Evolutionary conservation across 2,888 invertebrate species (phyloP), one percentile per base, ranked within the genome.

Genomic region (Dryobotodes eremita): DNA sequence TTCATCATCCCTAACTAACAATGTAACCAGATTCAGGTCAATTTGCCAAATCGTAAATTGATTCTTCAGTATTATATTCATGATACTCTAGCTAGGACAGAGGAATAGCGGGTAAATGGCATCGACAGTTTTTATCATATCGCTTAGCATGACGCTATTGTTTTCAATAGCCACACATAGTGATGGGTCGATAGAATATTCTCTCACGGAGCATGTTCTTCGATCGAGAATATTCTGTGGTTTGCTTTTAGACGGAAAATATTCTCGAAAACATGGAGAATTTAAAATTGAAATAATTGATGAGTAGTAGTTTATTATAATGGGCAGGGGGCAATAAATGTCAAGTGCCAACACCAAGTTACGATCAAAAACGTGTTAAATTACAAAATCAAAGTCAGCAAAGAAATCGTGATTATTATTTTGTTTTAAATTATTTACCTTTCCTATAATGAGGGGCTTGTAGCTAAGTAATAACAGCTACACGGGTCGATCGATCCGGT

Each of bases 91-190:
- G 1, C n/a, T 50, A 50, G 6, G 23, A 61, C 5, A 61, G 42
- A 0, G 8, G 11, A 46, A 77, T 17, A 23, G 17, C 20, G 3
- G 17, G 4, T 59, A 53, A 48, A 55, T 23, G 20, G 11, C 17
- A 11, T 20, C 26, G 46, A 50, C 42, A 59, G 46, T 46, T 80
- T 42, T 53, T 57, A 23, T 20, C 17, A 65, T n/a, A 55, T 79
- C 57, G 13, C 20, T 81, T 59, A n/a, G 17, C 53, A 23, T 82
- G 82, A 75, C 65, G 13, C 53, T 66, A 55, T 82, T 79, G 79
- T 82, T 75, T 66, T 15, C 11, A 36, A 36, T 17, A 17, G 17
- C 3, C 10, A 17, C 23, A 17, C 11, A 17, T 53, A 36, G 23
- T 53, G 23, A 53, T 11, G 69, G 17, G 69, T 17, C n/a, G 10